Evolutionary conservation across 2,113 vertebrate species (phyloP).

Genomic region (Caretta caretta): DNA sequence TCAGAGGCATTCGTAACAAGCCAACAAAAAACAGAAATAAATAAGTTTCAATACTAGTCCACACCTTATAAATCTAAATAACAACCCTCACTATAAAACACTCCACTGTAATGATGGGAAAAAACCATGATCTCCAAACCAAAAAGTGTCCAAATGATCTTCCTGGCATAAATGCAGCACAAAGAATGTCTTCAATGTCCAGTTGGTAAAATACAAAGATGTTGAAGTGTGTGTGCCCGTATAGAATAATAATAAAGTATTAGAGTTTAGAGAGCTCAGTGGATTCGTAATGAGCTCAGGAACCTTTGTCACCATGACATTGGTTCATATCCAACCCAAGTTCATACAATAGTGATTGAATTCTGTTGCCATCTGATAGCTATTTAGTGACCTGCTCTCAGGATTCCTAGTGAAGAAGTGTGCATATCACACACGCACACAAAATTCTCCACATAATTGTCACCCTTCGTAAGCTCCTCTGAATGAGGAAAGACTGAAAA

Average conservation of each 20-base stretch:
- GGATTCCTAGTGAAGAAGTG: background rate
- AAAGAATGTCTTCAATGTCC: conserved; percentile 35
- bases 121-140: conserved; percentile 27
- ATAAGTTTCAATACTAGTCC: conserved; percentile 31
- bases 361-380: background rate
- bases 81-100: background rate
- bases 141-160: conserved; percentile 29
- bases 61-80: conserved; percentile 18
- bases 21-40: background rate
- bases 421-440: background rate
- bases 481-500: background rate
- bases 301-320: background rate
- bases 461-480: background rate
- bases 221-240: conserved; percentile 16
- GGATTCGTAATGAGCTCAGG: background rate
- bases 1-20: conserved; percentile 34
- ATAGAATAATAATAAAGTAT: background rate
- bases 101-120: background rate
- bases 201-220: conserved; percentile 24
- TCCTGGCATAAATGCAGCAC: background rate
- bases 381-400: background rate
- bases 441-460: background rate
- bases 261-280: background rate
- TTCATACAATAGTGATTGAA: background rate
- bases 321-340: background rate